Percentiles rank a stretch among this genome's conserved stretches.
phyloP scores from a whole-genome alignment of 2,113 vertebrate genomes.

The Toxostoma redivivum region DNA sequence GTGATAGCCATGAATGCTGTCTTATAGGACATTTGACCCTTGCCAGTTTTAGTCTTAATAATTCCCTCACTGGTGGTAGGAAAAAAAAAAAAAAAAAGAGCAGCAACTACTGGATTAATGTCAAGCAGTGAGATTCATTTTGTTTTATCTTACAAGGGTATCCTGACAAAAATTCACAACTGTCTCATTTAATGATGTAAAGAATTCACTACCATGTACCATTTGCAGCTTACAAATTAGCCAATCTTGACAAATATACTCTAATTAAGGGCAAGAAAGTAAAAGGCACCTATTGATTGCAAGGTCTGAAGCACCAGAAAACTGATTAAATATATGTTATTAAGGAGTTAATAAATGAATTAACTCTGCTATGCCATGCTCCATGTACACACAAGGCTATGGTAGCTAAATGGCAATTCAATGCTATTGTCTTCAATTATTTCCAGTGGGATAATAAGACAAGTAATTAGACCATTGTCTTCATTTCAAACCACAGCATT shows the following conservation, averaged over 20 bases:
- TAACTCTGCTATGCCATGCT: not conserved
- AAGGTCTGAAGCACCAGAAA: conserved; percentile 59
- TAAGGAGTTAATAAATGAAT: conserved; percentile 65
- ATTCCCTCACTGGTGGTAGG: not conserved
- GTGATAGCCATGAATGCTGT: not conserved
- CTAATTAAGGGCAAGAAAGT: conserved; percentile 63
- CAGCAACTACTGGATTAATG: not conserved
- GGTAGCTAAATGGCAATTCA: conserved; percentile 9
- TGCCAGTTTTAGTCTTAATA: not conserved
- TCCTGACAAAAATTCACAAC: conserved; percentile 16
- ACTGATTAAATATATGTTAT: conserved; percentile 63
- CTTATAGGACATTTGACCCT: not conserved
- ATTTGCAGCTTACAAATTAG: conserved; percentile 13
- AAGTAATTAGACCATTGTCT: not conserved
- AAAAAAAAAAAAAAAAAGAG: not conserved
- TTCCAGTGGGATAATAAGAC: conserved; percentile 7
- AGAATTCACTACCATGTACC: not conserved
- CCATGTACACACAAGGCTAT: not conserved
- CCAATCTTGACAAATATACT: conserved; percentile 42
- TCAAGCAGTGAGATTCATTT: not conserved
- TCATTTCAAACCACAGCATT: not conserved
- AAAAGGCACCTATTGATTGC: conserved; percentile 62
- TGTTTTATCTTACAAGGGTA: not conserved
- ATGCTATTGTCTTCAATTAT: not conserved
- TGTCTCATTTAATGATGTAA: not conserved